Evolutionary conservation across 1,140 invertebrate species (phyloP).

Genomic region (Bradysia coprophila): DNA sequence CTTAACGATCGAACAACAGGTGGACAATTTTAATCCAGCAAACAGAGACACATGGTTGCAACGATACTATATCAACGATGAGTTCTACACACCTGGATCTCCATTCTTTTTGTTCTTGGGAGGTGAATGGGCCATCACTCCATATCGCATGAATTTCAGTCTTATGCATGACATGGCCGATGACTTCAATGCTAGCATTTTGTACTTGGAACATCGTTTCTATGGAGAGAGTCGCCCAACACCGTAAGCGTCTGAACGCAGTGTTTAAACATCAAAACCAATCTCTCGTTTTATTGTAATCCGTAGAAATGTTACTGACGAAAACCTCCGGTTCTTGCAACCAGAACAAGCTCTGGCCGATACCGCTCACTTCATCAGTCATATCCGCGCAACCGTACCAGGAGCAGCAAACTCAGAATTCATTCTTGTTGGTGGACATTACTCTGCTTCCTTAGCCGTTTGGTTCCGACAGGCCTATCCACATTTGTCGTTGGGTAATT

Average conservation of each 20-base stretch:
- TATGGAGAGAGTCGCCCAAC: conserved; percentile 53
- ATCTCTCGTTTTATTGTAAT: not conserved
- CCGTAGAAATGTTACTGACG: conserved; percentile 24
- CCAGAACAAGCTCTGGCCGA: conserved; percentile 62
- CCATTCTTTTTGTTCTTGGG: conserved; percentile 56
- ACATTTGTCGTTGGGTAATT: conserved; percentile 41
- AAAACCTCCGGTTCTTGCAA: conserved; percentile 45
- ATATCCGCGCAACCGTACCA: conserved; percentile 9
- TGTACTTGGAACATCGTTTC: conserved; percentile 50
- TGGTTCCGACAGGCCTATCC: conserved; percentile 65
- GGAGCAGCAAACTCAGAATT: conserved; percentile 1
- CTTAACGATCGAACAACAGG: too few species aligned
- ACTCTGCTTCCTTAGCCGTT: conserved; percentile 56
- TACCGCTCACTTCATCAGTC: conserved; percentile 44
- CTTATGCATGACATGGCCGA: conserved; percentile 29
- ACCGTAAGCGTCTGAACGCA: conserved; percentile 9
- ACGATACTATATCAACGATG: conserved; percentile 36
- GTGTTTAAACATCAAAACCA: not conserved
- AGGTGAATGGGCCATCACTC: conserved; percentile 37
- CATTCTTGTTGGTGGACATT: conserved; percentile 34
- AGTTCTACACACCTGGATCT: conserved; percentile 26
- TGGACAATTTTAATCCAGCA: too few species aligned
- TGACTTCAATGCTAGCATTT: conserved; percentile 31
- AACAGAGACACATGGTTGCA: too few species aligned
- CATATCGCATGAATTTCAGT: conserved; percentile 20